These are phyloP conservation scores for Chrysemys picta DNA, from an alignment of 2,113 vertebrate species.

Conservation along the genomic window DNA sequence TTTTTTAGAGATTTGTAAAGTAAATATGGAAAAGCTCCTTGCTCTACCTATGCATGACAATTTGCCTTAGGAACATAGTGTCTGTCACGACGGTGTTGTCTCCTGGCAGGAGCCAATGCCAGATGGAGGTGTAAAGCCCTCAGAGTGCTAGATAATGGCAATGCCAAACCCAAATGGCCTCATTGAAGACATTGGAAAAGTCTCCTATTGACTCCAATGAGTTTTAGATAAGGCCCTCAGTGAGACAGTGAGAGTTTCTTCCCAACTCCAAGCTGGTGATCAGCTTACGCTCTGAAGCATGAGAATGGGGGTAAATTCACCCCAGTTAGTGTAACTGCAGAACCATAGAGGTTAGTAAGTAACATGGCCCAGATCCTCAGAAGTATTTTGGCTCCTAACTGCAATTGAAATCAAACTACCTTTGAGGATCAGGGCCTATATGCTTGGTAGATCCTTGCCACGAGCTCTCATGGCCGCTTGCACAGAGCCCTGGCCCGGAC, in stretches of 20 bases:
- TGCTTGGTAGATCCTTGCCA: not conserved
- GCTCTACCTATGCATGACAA: not conserved
- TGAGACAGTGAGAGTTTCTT: not conserved
- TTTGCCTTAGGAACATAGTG: not conserved
- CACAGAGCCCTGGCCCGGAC: too few species aligned
- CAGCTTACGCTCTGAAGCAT: rapidly evolving
- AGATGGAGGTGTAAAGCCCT: not conserved
- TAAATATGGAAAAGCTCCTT: not conserved
- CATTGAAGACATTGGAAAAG: not conserved
- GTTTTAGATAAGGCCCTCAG: rapidly evolving
- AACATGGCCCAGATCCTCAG: not conserved
- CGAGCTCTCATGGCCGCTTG: not conserved
- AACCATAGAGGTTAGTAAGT: rapidly evolving
- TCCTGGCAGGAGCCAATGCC: not conserved
- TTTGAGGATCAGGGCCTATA: not conserved
- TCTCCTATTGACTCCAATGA: rapidly evolving
- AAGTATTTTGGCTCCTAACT: not conserved
- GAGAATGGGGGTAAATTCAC: not conserved
- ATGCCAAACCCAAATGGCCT: not conserved
- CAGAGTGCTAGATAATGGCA: not conserved
- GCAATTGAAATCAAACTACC: not conserved
- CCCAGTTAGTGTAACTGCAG: rapidly evolving
- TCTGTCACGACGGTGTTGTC: not conserved
- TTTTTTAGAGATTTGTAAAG: too few species aligned
- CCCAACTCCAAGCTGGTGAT: rapidly evolving